These are phyloP conservation scores for Philereme vetulata DNA, from an alignment of 2,888 invertebrate species.

Conservation along the genomic window DNA sequence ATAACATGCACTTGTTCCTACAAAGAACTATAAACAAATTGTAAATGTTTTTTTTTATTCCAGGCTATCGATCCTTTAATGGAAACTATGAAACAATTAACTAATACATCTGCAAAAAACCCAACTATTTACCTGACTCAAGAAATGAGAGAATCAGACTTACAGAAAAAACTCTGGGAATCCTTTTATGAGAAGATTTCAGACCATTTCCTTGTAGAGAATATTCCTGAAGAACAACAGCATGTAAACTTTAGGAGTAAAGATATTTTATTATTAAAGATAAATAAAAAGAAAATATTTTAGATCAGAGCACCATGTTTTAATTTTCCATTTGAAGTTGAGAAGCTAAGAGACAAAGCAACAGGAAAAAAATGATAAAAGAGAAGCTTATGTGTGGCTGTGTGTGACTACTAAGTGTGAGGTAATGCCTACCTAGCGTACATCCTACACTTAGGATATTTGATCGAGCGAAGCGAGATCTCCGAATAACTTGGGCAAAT, in stretches of 20 bases:
- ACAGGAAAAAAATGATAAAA: too few relatives aligned
- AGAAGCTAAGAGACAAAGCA: too few relatives aligned
- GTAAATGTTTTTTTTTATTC: conserved; percentile 2
- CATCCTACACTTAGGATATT: too few relatives aligned
- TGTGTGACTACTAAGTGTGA: too few relatives aligned
- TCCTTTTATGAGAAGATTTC: conserved; percentile 65
- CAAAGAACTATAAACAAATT: too few relatives aligned
- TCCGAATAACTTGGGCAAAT: too few relatives aligned
- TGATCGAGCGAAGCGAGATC: too few relatives aligned
- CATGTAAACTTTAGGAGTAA: conserved; percentile 85
- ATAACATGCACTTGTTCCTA: neutral
- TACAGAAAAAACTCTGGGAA: conserved; percentile 69
- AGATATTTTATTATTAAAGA: conserved; percentile 84
- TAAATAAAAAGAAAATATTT: conserved; percentile 56
- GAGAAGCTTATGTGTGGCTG: too few relatives aligned
- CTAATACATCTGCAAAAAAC: conserved; percentile 66
- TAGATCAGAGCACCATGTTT: neutral
- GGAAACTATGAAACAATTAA: conserved; percentile 79
- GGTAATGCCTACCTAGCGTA: too few relatives aligned
- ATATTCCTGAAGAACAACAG: conserved; percentile 84
- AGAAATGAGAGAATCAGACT: conserved; percentile 87
- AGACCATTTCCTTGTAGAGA: conserved; percentile 62
- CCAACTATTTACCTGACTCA: conserved; percentile 86
- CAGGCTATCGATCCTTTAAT: conserved; percentile 85
- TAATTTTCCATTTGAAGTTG: too few relatives aligned